Evolutionary conservation across 2,888 invertebrate species (phyloP).

Genomic region (Euclidia mi): DNA sequence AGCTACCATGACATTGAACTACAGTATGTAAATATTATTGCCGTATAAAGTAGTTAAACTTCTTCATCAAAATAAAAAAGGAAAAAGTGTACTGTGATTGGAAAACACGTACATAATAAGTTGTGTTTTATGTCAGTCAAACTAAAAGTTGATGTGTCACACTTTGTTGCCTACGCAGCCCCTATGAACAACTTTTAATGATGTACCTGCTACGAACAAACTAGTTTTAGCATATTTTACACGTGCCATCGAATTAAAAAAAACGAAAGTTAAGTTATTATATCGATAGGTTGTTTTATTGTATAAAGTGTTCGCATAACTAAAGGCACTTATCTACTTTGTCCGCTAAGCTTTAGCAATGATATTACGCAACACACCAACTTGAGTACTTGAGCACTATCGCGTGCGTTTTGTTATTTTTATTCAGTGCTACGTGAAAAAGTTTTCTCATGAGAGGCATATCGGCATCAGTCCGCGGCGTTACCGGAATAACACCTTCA

Average conservation of each 20-base stretch:
- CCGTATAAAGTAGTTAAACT: no score
- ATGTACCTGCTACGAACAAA: conserved; percentile 34
- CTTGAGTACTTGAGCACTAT: conserved; percentile 47
- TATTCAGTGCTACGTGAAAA: conserved; percentile 75
- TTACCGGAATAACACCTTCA: conserved; percentile 89
- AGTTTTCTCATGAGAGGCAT: conserved; percentile 81
- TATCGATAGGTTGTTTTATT: conserved; percentile 1
- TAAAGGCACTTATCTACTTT: background rate
- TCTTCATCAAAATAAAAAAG: background rate
- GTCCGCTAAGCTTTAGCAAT: conserved; percentile 15
- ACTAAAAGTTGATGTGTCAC: conserved; percentile 32
- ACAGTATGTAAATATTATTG: no score
- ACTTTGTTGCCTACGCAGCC: conserved; percentile 26
- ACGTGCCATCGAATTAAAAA: conserved; percentile 54
- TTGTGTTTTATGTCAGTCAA: conserved; percentile 19
- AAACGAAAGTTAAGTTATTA: conserved; percentile 37
- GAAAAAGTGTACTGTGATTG: conserved; percentile 2
- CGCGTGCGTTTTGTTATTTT: conserved; percentile 69
- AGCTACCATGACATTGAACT: no score
- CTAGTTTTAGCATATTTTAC: conserved; percentile 41
- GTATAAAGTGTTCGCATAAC: background rate
- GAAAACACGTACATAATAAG: conserved; percentile 4
- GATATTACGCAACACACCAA: conserved; percentile 39
- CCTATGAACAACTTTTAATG: conserved; percentile 55
- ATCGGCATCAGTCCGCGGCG: conserved; percentile 84